Evolutionary conservation across 2,888 invertebrate genomes (phyloP).

Genomic region (Priocnemis perturbator): DNA sequence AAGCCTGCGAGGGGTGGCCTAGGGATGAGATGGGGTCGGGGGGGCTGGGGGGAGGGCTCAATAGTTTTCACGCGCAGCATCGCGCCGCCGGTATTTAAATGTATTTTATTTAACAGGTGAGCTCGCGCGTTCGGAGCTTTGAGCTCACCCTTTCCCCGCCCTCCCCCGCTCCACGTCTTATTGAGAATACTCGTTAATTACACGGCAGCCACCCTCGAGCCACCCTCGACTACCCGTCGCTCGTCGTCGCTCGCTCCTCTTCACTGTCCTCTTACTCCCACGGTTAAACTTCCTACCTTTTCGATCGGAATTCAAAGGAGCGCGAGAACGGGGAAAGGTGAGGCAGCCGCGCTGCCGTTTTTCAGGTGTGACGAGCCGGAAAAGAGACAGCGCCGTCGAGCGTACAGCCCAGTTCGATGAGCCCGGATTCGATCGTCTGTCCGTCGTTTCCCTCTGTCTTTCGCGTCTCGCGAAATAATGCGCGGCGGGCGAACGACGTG

Average conservation of each 20-base stretch:
- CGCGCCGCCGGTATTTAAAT: slow-evolving; percentile 55
- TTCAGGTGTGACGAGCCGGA: slow-evolving; percentile 56
- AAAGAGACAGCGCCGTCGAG: slow-evolving; percentile 36
- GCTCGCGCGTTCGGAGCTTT: slow-evolving; percentile 51
- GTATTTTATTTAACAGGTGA: slow-evolving; percentile 62
- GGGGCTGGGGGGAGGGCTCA: slow-evolving; percentile 40
- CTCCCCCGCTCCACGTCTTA: slow-evolving; percentile 50
- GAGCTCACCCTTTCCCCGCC: slow-evolving; percentile 41
- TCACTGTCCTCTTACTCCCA: slow-evolving; percentile 28
- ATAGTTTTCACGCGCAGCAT: slow-evolving; percentile 54
- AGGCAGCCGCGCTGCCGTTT: slow-evolving; percentile 33
- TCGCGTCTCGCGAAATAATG: background rate
- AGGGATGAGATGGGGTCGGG: slow-evolving; percentile 24
- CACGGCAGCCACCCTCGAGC: slow-evolving; percentile 41
- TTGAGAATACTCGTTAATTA: slow-evolving; percentile 69
- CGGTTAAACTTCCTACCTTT: slow-evolving; percentile 32
- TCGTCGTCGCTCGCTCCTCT: slow-evolving; percentile 5
- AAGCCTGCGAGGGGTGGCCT: slow-evolving; percentile 45
- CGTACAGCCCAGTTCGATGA: slow-evolving; percentile 3
- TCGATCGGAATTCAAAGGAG: slow-evolving; percentile 40
- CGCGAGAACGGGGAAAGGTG: slow-evolving; percentile 19
- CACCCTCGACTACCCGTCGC: slow-evolving; percentile 8
- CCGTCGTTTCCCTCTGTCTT: background rate
- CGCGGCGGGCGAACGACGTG: background rate
- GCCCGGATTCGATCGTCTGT: background rate